These are phyloP conservation scores for Mastomys natalensis DNA, from an alignment of 2,113 vertebrate species.

Conservation along the genomic window DNA sequence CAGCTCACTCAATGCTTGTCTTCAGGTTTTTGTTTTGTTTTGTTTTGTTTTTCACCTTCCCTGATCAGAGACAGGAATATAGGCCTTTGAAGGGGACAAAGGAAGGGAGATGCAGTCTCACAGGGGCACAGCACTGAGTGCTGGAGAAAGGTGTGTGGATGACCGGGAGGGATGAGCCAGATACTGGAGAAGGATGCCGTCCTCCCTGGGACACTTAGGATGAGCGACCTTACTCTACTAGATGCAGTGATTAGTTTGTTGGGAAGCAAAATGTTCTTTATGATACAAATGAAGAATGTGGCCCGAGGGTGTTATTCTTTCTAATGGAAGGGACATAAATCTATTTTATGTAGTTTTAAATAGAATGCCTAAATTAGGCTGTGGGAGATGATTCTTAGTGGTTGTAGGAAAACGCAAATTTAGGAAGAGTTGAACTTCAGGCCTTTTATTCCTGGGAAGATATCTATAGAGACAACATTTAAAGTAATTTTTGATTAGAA, in stretches of 20 bases:
- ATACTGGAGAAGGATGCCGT: constrained; percentile 77
- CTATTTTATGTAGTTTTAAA: constrained; percentile 93
- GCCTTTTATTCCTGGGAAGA: constrained; percentile 90
- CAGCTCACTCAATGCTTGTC: constrained; percentile 80
- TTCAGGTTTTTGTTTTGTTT: constrained; percentile 38
- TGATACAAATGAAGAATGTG: constrained; percentile 89
- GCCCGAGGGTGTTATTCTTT: constrained; percentile 91
- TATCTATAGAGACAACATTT: constrained; percentile 84
- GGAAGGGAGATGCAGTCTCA: constrained; percentile 75
- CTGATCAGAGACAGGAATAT: constrained; percentile 80
- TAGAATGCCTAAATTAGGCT: constrained; percentile 94
- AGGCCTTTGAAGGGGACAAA: constrained; percentile 82
- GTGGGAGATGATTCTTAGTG: constrained; percentile 89
- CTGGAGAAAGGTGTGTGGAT: constrained; percentile 71
- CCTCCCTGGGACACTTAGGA: constrained; percentile 81
- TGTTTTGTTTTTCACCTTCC: constrained; percentile 72
- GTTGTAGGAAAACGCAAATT: constrained; percentile 89
- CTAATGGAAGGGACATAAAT: constrained; percentile 92
- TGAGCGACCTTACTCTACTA: constrained; percentile 83
- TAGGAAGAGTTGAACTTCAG: constrained; percentile 89
- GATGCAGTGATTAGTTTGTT: constrained; percentile 86
- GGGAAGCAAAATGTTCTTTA: constrained; percentile 87
- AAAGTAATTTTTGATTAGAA: constrained; percentile 85
- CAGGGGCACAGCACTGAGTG: constrained; percentile 77
- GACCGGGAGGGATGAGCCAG: constrained; percentile 72